A percentile compares a stretch with the other conserved stretches of the same genome.
Conservation (phyloP, 2,888 invertebrate genomes). For the Drosophila mercatorum region DNA sequence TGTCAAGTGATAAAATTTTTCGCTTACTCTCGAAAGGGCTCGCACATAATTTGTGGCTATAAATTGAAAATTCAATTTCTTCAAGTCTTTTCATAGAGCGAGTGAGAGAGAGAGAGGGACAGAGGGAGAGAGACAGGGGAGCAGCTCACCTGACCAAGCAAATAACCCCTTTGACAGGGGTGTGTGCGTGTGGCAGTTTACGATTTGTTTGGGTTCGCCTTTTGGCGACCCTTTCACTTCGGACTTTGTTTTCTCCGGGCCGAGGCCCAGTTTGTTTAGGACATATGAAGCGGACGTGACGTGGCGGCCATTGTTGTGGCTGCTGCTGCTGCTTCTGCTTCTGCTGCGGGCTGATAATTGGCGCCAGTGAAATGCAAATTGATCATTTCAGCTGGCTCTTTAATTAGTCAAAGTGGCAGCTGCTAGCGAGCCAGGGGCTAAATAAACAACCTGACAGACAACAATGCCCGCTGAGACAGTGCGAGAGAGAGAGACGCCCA, state of each 20-base stretch:
- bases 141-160: conserved; percentile 38
- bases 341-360: conserved; percentile 61
- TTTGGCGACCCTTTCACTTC: conserved; percentile 45
- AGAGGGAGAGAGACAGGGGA: neutral
- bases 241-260: conserved; percentile 30
- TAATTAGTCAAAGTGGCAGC: conserved; percentile 79
- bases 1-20: conserved; percentile 81
- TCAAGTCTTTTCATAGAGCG: conserved; percentile 46
- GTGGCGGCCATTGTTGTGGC: conserved; percentile 36
- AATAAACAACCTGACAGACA: conserved; percentile 61
- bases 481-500: conserved; percentile 2
- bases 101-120: too few relatives aligned
- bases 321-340: conserved; percentile 18
- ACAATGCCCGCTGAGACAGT: conserved; percentile 9
- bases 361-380: conserved; percentile 75
- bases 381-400: conserved; percentile 75
- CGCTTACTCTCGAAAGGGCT: conserved; percentile 61
- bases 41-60: conserved; percentile 76
- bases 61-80: conserved; percentile 82
- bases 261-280: conserved; percentile 53
- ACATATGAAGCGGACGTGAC: conserved; percentile 55
- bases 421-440: conserved; percentile 58
- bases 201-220: conserved; percentile 75
- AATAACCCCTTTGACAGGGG: conserved; percentile 4
- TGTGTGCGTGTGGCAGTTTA: conserved; percentile 41